Evolutionary conservation across 2,888 invertebrate genomes (phyloP).

Genomic region (Ethmia dodecea): DNA sequence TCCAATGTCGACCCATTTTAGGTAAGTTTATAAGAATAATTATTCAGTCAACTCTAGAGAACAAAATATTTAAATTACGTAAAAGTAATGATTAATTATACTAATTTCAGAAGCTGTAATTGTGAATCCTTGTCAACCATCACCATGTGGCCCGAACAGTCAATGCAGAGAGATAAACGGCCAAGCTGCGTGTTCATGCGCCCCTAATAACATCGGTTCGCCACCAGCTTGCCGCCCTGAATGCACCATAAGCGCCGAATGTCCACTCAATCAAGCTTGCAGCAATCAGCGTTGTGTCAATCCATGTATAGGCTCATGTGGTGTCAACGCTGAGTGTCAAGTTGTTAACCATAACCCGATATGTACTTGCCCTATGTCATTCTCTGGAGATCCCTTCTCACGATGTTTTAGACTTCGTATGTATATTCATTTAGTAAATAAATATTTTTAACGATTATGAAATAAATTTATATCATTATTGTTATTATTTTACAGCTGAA

Average conservation of each 20-base stretch:
- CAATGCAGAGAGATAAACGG: constrained; percentile 79
- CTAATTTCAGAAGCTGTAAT: constrained; percentile 67
- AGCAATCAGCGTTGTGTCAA: constrained; percentile 83
- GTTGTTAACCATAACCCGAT: constrained; percentile 87
- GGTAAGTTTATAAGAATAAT: constrained; percentile 59
- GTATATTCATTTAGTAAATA: constrained; percentile 26
- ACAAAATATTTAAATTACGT: background rate
- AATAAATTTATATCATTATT: too few relatives aligned
- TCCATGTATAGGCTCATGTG: constrained; percentile 86
- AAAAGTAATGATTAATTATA: background rate
- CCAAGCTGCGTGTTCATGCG: constrained; percentile 84
- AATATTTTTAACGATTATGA: background rate
- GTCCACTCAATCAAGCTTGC: constrained; percentile 83
- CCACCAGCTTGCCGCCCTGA: constrained; percentile 85
- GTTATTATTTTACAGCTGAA: constrained; percentile 59
- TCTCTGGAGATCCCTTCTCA: constrained; percentile 82
- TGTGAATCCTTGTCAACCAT: constrained; percentile 78
- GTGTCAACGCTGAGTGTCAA: constrained; percentile 83
- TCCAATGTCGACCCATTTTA: constrained; percentile 75
- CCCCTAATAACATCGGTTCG: constrained; percentile 79
- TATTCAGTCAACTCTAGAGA: background rate
- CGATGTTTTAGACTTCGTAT: constrained; percentile 77
- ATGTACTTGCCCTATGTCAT: constrained; percentile 81
- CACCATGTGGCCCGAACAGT: constrained; percentile 81
- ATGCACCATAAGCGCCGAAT: constrained; percentile 84